These are phyloP conservation scores for Calephelis virginiensis DNA, from an alignment of 1,140 invertebrate species.

Conservation along the genomic window DNA sequence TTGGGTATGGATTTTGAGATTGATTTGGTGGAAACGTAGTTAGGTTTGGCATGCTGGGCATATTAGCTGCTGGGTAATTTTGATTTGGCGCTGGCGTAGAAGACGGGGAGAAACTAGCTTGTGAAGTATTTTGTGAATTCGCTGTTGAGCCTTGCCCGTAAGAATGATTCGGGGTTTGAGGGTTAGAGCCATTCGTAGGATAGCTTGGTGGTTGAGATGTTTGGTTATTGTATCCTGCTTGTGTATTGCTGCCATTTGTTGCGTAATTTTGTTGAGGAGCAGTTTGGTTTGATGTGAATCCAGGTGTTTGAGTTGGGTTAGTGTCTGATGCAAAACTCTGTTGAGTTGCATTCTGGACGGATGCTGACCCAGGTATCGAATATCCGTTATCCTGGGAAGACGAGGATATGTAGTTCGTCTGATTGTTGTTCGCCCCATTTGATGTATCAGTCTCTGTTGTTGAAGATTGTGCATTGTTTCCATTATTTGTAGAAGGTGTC, in stretches of 20 bases:
- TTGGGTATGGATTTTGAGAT: slow-evolving; percentile 66
- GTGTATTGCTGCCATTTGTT: slow-evolving; percentile 46
- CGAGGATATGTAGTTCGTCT: slow-evolving; percentile 63
- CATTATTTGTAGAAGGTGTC: slow-evolving; percentile 44
- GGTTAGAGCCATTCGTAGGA: slow-evolving; percentile 45
- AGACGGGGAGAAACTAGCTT: slow-evolving; percentile 59
- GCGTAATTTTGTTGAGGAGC: slow-evolving; percentile 46
- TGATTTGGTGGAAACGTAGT: slow-evolving; percentile 51
- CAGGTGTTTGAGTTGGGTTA: slow-evolving; percentile 38
- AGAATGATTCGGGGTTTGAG: slow-evolving; percentile 43
- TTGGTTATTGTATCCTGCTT: slow-evolving; percentile 48
- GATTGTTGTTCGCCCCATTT: slow-evolving; percentile 46
- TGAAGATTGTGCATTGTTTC: slow-evolving; percentile 44
- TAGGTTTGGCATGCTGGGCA: slow-evolving; percentile 54
- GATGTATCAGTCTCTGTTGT: slow-evolving; percentile 43
- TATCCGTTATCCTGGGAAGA: slow-evolving; percentile 57
- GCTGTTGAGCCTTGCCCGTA: slow-evolving; percentile 40
- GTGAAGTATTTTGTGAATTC: slow-evolving; percentile 48
- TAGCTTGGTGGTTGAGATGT: slow-evolving; percentile 48
- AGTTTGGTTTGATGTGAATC: slow-evolving; percentile 44
- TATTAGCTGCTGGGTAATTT: slow-evolving; percentile 41
- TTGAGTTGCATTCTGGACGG: slow-evolving; percentile 44
- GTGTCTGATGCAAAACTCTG: slow-evolving; percentile 53
- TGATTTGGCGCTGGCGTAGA: slow-evolving; percentile 63
- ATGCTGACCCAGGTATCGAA: slow-evolving; percentile 37